Evolutionary conservation across 2,888 invertebrate species (phyloP), one percentile per base, ranked within the genome.

Genomic region (Sesia apiformis): DNA sequence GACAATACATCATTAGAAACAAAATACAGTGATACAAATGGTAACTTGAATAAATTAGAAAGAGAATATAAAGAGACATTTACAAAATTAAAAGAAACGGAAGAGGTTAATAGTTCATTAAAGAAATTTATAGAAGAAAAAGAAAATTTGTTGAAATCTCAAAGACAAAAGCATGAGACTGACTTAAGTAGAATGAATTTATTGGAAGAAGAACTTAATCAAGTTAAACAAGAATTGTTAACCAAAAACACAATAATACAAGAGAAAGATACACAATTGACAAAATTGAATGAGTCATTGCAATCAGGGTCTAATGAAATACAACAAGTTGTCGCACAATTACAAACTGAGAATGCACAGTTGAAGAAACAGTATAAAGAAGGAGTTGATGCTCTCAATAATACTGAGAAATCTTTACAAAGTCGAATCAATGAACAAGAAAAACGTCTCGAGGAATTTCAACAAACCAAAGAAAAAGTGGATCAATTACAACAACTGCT

Each of bases 341-440:
- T 87, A 52, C 79, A 82, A 70, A 65, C 55, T 38, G 86, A 89
- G 72, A 84, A 81, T 63, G 62, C 72, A 53, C 75, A 79, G 60
- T 65, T 87, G 49, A 81, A 72, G 63, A 74, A 80, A 55, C 80
- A 79, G 59, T 72, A 83, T 61, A 74, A 76, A 65, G 70, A 54
- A 51, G 85, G 85, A 69, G 63, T 82, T 49, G 84, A 85, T 78
- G 76, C 76, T 71, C 76, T 86, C n/a, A 84, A 72, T 56, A 77
- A 63, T 60, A 72, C 71, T 46, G 70, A 77, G 3, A 85, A 77
- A 65, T 60, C 66, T 5, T 74, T 88, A 62, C 76, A 83, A 70
- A 72, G 52, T 56, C 74, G 76, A 61, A 66, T 84, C 51, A 58
- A 63, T 40, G 79, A 81, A 52, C 83, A 80, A 62, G 79, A 82